Percentiles rank a stretch among this genome's conserved stretches.
phyloP scores from a whole-genome alignment of 2,797 vertebrate genomes.

The Anabacerthia variegaticeps region DNA sequence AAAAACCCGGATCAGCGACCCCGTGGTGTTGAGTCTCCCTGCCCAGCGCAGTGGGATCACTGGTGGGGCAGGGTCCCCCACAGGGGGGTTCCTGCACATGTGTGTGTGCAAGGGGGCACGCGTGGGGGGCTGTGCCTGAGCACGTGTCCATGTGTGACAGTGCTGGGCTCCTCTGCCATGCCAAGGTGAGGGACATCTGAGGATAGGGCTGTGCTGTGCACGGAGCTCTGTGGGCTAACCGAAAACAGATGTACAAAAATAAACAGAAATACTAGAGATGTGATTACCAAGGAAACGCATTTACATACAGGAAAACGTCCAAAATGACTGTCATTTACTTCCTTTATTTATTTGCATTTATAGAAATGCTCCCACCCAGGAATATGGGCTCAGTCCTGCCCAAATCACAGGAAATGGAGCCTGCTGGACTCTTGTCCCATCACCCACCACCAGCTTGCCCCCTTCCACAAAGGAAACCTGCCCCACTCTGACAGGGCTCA shows the following conservation, averaged over 20 bases:
- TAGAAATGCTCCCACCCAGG: conserved; percentile 20
- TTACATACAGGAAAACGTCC: conserved; percentile 63
- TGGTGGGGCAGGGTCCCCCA: not conserved
- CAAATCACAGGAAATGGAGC: not conserved
- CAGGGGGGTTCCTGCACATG: accelerated
- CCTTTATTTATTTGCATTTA: conserved; percentile 47
- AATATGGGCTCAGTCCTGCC: not conserved
- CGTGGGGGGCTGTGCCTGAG: accelerated
- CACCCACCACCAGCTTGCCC: not conserved
- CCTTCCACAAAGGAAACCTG: accelerated
- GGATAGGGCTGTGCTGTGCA: not conserved
- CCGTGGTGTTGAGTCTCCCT: accelerated
- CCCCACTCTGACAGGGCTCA: not conserved
- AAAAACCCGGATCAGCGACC: accelerated
- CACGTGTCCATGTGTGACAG: not conserved
- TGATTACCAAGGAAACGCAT: conserved; percentile 71
- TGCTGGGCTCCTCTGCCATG: not conserved
- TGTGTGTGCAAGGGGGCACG: accelerated
- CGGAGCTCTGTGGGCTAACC: conserved; percentile 5
- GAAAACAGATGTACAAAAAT: conserved; percentile 61
- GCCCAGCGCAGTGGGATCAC: accelerated
- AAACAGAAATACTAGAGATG: conserved; percentile 65
- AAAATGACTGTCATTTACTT: conserved; percentile 54
- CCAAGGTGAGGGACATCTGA: conserved; percentile 21
- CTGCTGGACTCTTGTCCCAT: not conserved